Evolutionary conservation across 2,797 vertebrate species (phyloP), one percentile per base, ranked within the genome.

Genomic region (Carapus acus): DNA sequence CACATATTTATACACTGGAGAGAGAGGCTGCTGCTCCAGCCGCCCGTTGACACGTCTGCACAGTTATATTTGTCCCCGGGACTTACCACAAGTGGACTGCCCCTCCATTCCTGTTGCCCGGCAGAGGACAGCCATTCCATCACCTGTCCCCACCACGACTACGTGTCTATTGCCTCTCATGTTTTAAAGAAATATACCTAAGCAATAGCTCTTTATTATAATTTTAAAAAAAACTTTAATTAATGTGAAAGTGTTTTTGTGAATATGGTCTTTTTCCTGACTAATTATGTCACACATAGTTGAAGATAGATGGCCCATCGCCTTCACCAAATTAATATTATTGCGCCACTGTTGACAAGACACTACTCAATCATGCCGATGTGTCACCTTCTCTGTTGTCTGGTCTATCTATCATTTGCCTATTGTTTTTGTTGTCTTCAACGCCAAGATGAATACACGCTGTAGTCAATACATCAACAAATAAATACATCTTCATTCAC

Each of bases 31-130:
- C 24, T 20, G 16, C 65, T 56, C 86, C 86, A 88, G 76, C 81
- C 57, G 40, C 59, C 31, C 71, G 65, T 51, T 80, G 85, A 90
- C 87, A 89, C 87, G 87, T 89, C 83, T 78, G 69, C 79, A 73
- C 33, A 57, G 62, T 69, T 89, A 89, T 78, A 87, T 87, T 84
- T 87, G 78, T 64, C 73, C 46, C 50, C 1, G 85, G 87, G 79
- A 81, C 71, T 87, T 87, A 74, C 85, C 87, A 44, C 38, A 23
- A n/a, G 42, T 59, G 79, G 80, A 82, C 61, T 27, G 5, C 77
- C 40, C 76, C 77, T 54, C 24, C 9, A 17, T 40, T 71, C 64
- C 24, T 6, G 48, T 83, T 84, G 69, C 79, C 67, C 40, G 51
- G 9, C 9, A 40, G 43, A 58, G 58, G 46, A 45, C 68, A 46